phyloP scores from a whole-genome alignment of 2,797 vertebrate genomes.

The Xerus rutilus region DNA sequence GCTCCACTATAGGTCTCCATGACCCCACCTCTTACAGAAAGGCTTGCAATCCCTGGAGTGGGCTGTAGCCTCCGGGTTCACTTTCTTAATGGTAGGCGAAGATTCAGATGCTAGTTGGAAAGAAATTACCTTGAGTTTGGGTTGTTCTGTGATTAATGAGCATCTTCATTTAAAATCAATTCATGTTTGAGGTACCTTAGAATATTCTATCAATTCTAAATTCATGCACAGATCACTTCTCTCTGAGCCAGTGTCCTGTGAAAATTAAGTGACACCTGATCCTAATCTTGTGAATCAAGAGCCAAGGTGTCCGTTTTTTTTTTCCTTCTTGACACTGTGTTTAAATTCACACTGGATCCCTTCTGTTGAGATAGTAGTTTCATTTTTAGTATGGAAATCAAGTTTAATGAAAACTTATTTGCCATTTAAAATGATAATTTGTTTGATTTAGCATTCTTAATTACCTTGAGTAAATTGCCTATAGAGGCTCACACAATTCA shows the following conservation, averaged over 20 bases:
- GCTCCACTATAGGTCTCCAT: background rate
- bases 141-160: conserved; percentile 22
- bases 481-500: conserved; percentile 76
- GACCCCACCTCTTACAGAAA: background rate
- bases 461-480: conserved; percentile 84
- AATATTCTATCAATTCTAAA: background rate
- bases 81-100: conserved; percentile 33
- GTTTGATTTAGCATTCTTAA: conserved; percentile 86
- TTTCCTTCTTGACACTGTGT: conserved; percentile 24
- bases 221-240: background rate
- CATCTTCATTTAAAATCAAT: conserved; percentile 36
- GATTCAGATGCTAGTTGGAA: conserved; percentile 2
- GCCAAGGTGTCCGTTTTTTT: background rate
- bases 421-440: conserved; percentile 84
- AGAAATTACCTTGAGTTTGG: conserved; percentile 29
- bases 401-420: conserved; percentile 86
- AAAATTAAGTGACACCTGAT: background rate
- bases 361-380: conserved; percentile 75
- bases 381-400: conserved; percentile 80
- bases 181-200: background rate
- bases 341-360: conserved; percentile 34
- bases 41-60: background rate
- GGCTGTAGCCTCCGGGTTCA: background rate
- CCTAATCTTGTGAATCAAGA: conserved; percentile 44
- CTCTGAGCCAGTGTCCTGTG: background rate